Evolutionary conservation across 2,888 invertebrate species (phyloP), one percentile per base, ranked within the genome.

Genomic region (Dastarcus helophoroides): DNA sequence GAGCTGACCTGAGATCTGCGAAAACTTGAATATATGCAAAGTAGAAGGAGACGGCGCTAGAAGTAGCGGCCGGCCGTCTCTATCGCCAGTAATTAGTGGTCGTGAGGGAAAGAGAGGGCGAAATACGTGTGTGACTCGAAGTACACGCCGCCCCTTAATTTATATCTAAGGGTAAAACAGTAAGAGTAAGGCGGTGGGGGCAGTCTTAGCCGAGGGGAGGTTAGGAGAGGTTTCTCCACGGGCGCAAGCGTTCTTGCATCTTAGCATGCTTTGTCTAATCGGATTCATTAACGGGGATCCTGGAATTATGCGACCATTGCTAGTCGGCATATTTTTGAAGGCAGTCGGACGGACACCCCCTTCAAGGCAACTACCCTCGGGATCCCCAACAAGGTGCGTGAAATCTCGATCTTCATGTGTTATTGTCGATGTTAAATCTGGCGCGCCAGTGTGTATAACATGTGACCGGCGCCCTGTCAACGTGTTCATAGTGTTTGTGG

Each of bases 201-300:
- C 47, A 50, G 46, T 41, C 45, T 39, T 41, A 42, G 38, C 38
- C 37, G 39, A 35, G 47, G 39, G 44, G 47, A 49, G 46, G 37
- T 38, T 47, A 53, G 51, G 50, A 50, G 53, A 48, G 46, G 44
- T 36, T 27, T 26, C 25, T 32, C 27, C 27, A 39, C 51, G n/a
- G 54, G 59, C 62, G 61, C 60, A 56, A 55, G 60, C 62, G 60
- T 61, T 58, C 58, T 61, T 56, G 56, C 53, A 55, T 55, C 56
- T 58, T 53, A 54, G 52, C 54, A 58, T 56, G 60, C 61, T 63
- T 61, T 62, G 61, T 65, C 65, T 67, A 68, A 68, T 67, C 67
- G 66, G 66, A 68, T 67, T 67, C 67, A 67, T 68, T 68, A 68
- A 66, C 64, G 61, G 63, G 63, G 62, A 63, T 63, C 64, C 63